phyloP scores from a whole-genome alignment of 92 coral and sea anemone genomes.

The Phenganax marumi region DNA sequence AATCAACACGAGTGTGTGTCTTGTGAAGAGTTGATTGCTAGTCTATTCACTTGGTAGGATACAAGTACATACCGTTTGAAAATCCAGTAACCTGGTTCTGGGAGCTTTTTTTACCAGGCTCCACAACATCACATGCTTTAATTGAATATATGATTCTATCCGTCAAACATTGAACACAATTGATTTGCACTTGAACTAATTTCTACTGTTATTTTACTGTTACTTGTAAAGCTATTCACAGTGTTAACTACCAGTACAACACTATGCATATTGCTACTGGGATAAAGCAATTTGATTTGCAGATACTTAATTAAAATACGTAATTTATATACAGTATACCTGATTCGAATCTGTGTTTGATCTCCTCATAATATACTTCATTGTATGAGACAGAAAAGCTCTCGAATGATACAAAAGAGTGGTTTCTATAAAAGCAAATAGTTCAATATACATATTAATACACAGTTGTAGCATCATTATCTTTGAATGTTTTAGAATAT shows the following conservation, averaged over 20 bases:
- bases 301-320: not conserved
- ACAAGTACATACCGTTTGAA: conserved; percentile 37
- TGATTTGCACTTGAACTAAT: not conserved
- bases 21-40: not conserved
- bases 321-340: conserved; percentile 11
- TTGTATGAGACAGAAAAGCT: conserved; percentile 44
- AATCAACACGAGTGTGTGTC: not conserved
- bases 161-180: not conserved
- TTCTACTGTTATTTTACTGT: not conserved
- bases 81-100: conserved; percentile 36
- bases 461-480: not conserved
- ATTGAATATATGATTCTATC: not conserved
- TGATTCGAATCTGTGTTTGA: conserved; percentile 33
- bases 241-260: not conserved
- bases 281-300: not conserved
- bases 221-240: not conserved
- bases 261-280: not conserved
- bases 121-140: conserved; percentile 4
- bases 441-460: not conserved
- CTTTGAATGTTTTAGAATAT: not conserved
- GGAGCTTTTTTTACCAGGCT: not conserved
- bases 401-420: conserved; percentile 50
- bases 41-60: not conserved
- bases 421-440: conserved; percentile 34
- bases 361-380: conserved; percentile 34